Evolutionary conservation across 2,888 invertebrate genomes (phyloP), one percentile per base, ranked within the genome.

Genomic region (Meloe dianella): DNA sequence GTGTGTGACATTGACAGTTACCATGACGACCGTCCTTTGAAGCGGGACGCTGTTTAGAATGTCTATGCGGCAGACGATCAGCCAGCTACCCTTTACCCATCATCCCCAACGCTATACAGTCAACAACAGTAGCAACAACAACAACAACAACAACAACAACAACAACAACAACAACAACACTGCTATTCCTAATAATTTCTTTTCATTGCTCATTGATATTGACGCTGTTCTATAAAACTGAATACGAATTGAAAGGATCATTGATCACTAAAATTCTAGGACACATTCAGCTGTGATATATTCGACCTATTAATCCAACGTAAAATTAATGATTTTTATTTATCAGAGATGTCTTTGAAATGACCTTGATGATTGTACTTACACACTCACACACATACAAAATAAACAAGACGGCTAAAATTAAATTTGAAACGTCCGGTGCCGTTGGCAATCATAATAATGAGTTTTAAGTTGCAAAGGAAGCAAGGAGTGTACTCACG

Each of bases 1-100:
- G 72, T 77, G 72, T 77, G 74, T 77, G 78, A 77, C 78, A 77
- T 73, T 75, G 76, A 74, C 75, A 72, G 78, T 79, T 75, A 71
- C 78, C 72, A 78, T 76, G 71, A 76, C 47, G 67, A 76, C 75
- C 68, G 66, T 60, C 67, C 67, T 67, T 63, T 66, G 66, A 73
- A 69, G 71, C 73, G 71, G 74, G 73, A 73, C 73, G 76, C 75
- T 75, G 73, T 67, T 70, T 75, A 71, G 71, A 73, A 74, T 75
- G 74, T 75, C 73, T 76, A 73, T 74, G 73, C 69, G 71, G 68
- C 71, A 68, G 70, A 63, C 65, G 65, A 56, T 63, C 17, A 27
- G 62, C 41, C 17, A n/a, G 17, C 60, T n/a, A 9, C 60, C 41
- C 41, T 22, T 35, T 24, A 8, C 61, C 30, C 22, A 22, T 9